These are phyloP conservation scores for Coleophora flavipennella DNA, from an alignment of 2,888 invertebrate species.

Conservation along the genomic window DNA sequence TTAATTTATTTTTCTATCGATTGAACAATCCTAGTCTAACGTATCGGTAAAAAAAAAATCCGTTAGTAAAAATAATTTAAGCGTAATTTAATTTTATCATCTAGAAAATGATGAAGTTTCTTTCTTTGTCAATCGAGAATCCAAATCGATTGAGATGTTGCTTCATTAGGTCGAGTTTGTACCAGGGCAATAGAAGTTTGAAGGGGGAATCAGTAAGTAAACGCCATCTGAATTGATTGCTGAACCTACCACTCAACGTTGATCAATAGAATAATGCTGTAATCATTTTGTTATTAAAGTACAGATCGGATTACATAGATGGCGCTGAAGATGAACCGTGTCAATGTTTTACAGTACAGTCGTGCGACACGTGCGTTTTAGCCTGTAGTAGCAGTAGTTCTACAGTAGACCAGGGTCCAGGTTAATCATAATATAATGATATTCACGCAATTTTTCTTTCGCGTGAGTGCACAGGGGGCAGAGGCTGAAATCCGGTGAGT, in stretches of 20 bases:
- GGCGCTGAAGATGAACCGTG: not conserved
- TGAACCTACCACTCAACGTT: not conserved
- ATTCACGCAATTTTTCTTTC: too few relatives aligned
- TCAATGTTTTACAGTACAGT: not conserved
- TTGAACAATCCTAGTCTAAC: not conserved
- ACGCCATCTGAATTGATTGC: not conserved
- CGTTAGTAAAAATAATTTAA: not conserved
- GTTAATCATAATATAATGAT: too few relatives aligned
- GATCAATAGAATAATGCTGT: too few relatives aligned
- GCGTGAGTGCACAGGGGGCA: too few relatives aligned
- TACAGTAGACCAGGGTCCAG: too few relatives aligned
- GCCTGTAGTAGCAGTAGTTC: too few relatives aligned
- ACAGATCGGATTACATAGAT: not conserved
- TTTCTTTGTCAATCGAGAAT: conserved; percentile 18
- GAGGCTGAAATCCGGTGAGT: too few relatives aligned
- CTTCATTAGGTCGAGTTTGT: conserved; percentile 43
- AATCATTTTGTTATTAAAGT: not conserved
- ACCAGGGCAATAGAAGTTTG: conserved; percentile 29
- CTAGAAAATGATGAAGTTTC: too few relatives aligned
- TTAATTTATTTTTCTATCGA: not conserved
- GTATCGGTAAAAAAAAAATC: not conserved
- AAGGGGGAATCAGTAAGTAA: conserved; percentile 4
- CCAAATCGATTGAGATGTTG: too few relatives aligned
- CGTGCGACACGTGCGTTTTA: too few relatives aligned
- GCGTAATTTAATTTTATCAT: not conserved